Conservation (phyloP, 53 echinoderm and acorn worm species). For the Holothuria scabra region DNA sequence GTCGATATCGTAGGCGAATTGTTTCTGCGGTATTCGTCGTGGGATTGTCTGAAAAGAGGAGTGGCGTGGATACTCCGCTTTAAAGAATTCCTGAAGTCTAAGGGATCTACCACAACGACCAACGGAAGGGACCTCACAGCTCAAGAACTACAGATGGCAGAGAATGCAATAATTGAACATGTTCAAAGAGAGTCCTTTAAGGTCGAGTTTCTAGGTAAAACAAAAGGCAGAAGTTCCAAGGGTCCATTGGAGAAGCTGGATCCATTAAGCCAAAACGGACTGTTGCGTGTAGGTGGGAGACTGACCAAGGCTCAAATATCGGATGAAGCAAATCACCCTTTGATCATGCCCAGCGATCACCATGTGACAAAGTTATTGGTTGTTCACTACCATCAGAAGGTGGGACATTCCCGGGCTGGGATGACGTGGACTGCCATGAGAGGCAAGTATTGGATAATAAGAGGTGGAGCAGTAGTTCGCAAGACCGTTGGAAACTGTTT, state of each 20-base stretch:
- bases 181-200: constrained; percentile 47
- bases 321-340: constrained; percentile 50
- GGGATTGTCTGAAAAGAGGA: constrained; percentile 50
- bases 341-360: constrained; percentile 63
- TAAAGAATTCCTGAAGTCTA: too few species aligned
- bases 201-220: neutral
- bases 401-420: constrained; percentile 60
- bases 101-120: neutral
- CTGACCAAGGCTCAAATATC: constrained; percentile 36
- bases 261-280: constrained; percentile 32
- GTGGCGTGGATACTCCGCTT: constrained; percentile 52
- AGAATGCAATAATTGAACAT: constrained; percentile 49
- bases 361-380: constrained; percentile 14
- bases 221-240: neutral
- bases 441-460: constrained; percentile 56
- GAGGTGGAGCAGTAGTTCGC: constrained; percentile 19
- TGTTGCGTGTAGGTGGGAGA: constrained; percentile 64
- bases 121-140: constrained; percentile 35
- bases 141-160: constrained; percentile 40
- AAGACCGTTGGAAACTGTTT: constrained; percentile 49
- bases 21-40: constrained; percentile 58
- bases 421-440: too few species aligned
- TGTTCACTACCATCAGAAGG: constrained; percentile 16
- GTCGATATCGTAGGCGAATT: constrained; percentile 20
- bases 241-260: constrained; percentile 44